phyloP scores from a whole-genome alignment of 2,888 invertebrate species.

The Peribatodes rhomboidaria region DNA sequence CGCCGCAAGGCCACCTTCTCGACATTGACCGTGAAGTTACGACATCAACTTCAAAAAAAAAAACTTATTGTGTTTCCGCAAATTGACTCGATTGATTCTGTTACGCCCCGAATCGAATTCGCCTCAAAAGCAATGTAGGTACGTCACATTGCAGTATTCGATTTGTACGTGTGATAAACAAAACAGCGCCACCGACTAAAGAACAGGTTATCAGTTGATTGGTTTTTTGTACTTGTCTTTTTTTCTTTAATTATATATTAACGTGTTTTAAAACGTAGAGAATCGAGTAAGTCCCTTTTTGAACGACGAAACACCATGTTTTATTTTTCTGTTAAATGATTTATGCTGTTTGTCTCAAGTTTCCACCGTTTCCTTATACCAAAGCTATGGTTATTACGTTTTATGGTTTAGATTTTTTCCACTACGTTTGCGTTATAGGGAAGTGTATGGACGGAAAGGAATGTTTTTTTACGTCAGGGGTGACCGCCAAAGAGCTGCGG shows the following conservation, averaged over 20 bases:
- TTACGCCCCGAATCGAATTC: slow-evolving; percentile 54
- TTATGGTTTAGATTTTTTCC: neutral
- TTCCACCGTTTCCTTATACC: neutral
- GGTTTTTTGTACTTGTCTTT: slow-evolving; percentile 3
- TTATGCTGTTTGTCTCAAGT: slow-evolving; percentile 1
- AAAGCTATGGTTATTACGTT: neutral
- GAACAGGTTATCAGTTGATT: slow-evolving; percentile 11
- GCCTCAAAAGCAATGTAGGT: slow-evolving; percentile 54
- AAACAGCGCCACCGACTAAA: slow-evolving; percentile 5
- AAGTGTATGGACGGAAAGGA: slow-evolving; percentile 16
- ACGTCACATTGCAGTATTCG: slow-evolving; percentile 49
- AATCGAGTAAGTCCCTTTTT: neutral
- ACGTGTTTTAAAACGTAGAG: neutral
- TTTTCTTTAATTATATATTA: neutral
- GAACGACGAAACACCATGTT: too few species aligned
- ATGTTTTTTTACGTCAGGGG: slow-evolving; percentile 30
- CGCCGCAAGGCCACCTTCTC: slow-evolving; percentile 78
- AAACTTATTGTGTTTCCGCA: slow-evolving; percentile 81
- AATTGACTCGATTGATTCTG: slow-evolving; percentile 70
- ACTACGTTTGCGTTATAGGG: slow-evolving; percentile 7
- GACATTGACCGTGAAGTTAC: slow-evolving; percentile 85
- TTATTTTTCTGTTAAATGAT: neutral
- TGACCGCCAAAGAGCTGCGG: slow-evolving; percentile 49
- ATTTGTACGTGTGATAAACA: slow-evolving; percentile 35
- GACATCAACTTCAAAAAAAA: slow-evolving; percentile 71